These are phyloP conservation scores for Caradrina clavipalpis DNA, from an alignment of 2,888 invertebrate species.

Conservation along the genomic window DNA sequence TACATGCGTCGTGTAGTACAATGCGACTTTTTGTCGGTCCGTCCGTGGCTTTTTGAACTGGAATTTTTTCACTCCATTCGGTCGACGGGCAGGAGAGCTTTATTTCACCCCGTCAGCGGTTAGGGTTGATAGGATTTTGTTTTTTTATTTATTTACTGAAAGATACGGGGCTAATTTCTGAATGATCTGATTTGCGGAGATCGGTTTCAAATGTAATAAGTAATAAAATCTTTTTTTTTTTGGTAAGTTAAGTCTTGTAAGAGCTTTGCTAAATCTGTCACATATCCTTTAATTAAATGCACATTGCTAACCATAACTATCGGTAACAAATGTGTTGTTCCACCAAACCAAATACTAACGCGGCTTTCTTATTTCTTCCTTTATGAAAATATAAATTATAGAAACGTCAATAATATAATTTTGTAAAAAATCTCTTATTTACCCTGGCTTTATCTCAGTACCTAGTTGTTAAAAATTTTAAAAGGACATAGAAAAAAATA, in stretches of 20 bases:
- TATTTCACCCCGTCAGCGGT: constrained; percentile 80
- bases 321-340: no score
- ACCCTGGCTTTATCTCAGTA: no score
- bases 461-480: no score
- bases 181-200: constrained; percentile 8
- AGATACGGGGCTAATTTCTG: constrained; percentile 25
- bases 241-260: neutral
- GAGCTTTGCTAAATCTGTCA: no score
- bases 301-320: no score
- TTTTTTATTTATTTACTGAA: constrained; percentile 20
- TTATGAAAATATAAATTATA: no score
- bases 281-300: no score
- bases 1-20: constrained; percentile 71
- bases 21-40: constrained; percentile 80
- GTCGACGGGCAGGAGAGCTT: constrained; percentile 74
- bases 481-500: neutral
- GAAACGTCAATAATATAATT: no score
- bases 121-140: constrained; percentile 76
- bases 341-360: no score
- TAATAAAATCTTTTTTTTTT: neutral
- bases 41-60: constrained; percentile 88
- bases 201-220: neutral
- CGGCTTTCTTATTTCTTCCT: no score
- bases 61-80: constrained; percentile 89
- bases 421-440: no score